Evolutionary conservation across 64 coral and sea anemone genomes (phyloP).

Genomic region (Cladopsammia gracilis): DNA sequence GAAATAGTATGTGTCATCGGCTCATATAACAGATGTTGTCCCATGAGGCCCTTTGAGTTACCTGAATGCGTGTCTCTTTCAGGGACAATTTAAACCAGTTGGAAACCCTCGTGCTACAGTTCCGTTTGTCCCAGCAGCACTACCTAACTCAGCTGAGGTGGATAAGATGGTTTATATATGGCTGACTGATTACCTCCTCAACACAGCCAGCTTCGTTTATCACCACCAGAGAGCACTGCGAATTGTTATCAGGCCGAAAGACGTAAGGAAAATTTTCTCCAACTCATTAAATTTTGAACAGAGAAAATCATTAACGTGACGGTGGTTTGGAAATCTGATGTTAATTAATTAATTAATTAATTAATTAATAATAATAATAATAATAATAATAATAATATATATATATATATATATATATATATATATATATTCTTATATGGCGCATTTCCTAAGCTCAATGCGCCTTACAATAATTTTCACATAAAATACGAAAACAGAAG

Average conservation of each 20-base stretch:
- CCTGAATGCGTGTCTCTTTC: not conserved
- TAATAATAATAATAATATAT: too few relatives aligned
- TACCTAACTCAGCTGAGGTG: constrained; percentile 35
- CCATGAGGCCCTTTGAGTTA: not conserved
- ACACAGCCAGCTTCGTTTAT: constrained; percentile 83
- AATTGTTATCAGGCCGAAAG: constrained; percentile 53
- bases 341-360: too few relatives aligned
- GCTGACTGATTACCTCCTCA: constrained; percentile 79
- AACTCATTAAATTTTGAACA: too few relatives aligned
- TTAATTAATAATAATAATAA: too few relatives aligned
- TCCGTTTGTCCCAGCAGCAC: constrained; percentile 54
- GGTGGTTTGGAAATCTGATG: too few relatives aligned
- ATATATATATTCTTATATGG: too few relatives aligned
- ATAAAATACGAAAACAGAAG: too few relatives aligned
- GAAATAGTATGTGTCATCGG: not conserved
- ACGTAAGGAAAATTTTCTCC: constrained; percentile 50
- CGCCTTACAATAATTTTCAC: too few relatives aligned
- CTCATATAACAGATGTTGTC: not conserved
- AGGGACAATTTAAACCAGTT: constrained; percentile 88
- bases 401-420: too few relatives aligned
- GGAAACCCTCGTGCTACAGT: constrained; percentile 57
- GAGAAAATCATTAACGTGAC: too few relatives aligned
- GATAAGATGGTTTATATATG: constrained; percentile 76
- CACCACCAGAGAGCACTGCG: constrained; percentile 51
- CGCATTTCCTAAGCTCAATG: too few relatives aligned